These are phyloP conservation scores for Caenorhabditis inopinata DNA, from an alignment of 1,140 invertebrate genomes.

Conservation along the genomic window DNA sequence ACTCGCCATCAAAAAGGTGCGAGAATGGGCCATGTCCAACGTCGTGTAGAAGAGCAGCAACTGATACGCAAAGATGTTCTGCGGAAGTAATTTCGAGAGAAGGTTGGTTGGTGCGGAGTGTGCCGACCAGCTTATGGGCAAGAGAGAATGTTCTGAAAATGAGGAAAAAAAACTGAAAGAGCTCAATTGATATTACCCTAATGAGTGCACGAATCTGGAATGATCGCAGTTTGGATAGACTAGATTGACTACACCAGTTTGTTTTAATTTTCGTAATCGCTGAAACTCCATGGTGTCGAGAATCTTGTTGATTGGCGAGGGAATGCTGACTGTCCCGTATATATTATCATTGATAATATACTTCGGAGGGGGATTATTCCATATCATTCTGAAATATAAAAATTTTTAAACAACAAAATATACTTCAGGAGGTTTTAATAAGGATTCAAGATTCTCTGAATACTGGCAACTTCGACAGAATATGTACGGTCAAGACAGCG, in stretches of 20 bases:
- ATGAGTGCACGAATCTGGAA: constrained; percentile 40
- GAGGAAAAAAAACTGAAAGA: not conserved
- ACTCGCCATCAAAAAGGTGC: constrained; percentile 45
- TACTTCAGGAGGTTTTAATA: too few relatives aligned
- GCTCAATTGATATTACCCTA: constrained; percentile 29
- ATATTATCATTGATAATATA: constrained; percentile 12
- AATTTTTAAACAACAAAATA: not conserved
- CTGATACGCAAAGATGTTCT: constrained; percentile 42
- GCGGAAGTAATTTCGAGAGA: constrained; percentile 33
- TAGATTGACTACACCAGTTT: constrained; percentile 16
- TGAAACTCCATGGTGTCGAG: constrained; percentile 41
- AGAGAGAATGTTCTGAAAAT: constrained; percentile 42
- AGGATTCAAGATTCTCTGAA: too few relatives aligned
- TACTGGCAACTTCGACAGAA: too few relatives aligned
- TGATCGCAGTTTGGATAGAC: constrained; percentile 48
- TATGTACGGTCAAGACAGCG: too few relatives aligned
- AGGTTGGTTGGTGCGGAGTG: constrained; percentile 10
- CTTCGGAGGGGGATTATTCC: not conserved
- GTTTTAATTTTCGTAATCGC: constrained; percentile 40
- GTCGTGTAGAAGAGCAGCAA: constrained; percentile 48
- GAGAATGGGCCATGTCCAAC: constrained; percentile 51
- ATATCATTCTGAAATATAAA: not conserved
- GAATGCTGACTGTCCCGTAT: not conserved
- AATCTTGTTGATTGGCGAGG: not conserved
- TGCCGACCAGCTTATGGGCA: constrained; percentile 34